phyloP scores from a whole-genome alignment of 2,888 invertebrate genomes.

The Ophraella communa region DNA sequence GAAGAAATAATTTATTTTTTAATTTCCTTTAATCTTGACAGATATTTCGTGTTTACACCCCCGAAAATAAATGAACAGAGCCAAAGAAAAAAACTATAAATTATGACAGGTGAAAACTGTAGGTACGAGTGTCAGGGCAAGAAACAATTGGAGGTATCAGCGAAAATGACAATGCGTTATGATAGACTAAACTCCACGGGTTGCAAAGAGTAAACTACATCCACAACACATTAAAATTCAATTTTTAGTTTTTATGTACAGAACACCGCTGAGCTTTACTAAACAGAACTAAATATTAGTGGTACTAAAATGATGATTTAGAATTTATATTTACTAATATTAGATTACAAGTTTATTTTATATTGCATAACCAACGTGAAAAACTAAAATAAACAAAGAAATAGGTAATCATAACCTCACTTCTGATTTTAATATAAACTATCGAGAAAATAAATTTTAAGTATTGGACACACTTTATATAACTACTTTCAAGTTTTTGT shows the following conservation, averaged over 20 bases:
- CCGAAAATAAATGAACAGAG: slow-evolving; percentile 39
- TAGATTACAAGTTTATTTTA: no score
- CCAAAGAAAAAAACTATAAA: slow-evolving; percentile 38
- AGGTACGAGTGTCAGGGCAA: slow-evolving; percentile 19
- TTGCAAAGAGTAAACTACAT: background rate
- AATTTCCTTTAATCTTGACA: slow-evolving; percentile 24
- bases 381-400: no score
- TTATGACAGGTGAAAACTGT: slow-evolving; percentile 40
- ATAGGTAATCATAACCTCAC: no score
- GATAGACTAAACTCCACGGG: slow-evolving; percentile 38
- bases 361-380: no score
- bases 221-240: background rate
- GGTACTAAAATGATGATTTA: background rate
- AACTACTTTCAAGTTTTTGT: no score
- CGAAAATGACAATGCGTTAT: slow-evolving; percentile 43
- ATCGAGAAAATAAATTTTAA: no score
- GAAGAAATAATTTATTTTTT: slow-evolving; percentile 15
- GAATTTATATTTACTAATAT: background rate
- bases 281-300: background rate
- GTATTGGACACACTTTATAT: no score
- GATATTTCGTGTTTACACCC: slow-evolving; percentile 30
- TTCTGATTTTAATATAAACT: no score
- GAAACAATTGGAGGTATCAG: slow-evolving; percentile 39
- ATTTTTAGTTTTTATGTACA: background rate
- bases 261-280: background rate